These are phyloP conservation scores for Nyctereutes procyonoides DNA, from an alignment of 2,113 vertebrate genomes.

Conservation along the genomic window DNA sequence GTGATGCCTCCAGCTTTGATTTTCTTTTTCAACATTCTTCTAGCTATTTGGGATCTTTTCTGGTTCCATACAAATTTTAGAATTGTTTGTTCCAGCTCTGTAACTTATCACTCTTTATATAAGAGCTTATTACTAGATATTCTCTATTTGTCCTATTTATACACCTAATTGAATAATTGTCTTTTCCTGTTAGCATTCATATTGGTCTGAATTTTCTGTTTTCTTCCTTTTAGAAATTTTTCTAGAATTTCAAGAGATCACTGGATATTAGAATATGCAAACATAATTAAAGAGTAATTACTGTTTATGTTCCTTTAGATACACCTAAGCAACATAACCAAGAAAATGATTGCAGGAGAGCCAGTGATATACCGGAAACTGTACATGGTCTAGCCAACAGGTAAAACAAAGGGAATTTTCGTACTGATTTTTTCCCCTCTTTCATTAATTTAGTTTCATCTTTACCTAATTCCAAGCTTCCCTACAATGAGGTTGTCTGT, in stretches of 20 bases:
- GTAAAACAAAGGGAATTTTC: conserved; percentile 65
- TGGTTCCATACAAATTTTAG: background rate
- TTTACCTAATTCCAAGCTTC: conserved; percentile 32
- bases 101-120: background rate
- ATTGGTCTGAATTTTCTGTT: conserved; percentile 13
- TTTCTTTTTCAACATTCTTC: too few species aligned
- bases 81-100: background rate
- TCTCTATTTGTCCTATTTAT: background rate
- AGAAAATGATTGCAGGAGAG: background rate
- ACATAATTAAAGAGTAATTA: conserved; percentile 37
- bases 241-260: conserved; percentile 25
- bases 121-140: background rate
- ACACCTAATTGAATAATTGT: background rate
- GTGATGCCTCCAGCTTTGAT: too few species aligned
- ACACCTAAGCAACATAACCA: conserved; percentile 49
- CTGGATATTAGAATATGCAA: conserved; percentile 47
- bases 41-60: background rate
- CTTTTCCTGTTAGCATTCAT: conserved; percentile 9
- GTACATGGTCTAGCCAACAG: background rate
- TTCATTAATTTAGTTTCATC: conserved; percentile 31
- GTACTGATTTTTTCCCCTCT: background rate
- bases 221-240: conserved; percentile 3
- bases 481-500: background rate
- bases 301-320: conserved; percentile 72
- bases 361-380: background rate